These are phyloP conservation scores for Pterostichus niger DNA, from an alignment of 2,888 invertebrate genomes.

Conservation along the genomic window DNA sequence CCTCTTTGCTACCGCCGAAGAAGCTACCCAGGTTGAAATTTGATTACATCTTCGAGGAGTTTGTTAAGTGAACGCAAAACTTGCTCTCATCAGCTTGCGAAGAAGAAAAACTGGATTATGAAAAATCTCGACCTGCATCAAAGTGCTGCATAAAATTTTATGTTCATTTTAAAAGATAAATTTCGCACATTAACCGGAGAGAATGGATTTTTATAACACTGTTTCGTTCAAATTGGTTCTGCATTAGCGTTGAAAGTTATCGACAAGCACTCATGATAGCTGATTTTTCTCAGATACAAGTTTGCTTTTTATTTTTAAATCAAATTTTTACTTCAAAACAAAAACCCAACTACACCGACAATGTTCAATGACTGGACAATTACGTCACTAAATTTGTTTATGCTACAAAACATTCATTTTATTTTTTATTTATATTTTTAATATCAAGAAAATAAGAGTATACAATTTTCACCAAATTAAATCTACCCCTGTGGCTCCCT, in stretches of 20 bases:
- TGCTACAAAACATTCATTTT: too few species aligned
- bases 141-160: conserved; percentile 36
- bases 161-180: conserved; percentile 35
- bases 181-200: conserved; percentile 28
- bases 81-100: conserved; percentile 12
- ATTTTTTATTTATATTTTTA: too few species aligned
- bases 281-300: background rate
- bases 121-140: conserved; percentile 31
- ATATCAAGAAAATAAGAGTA: too few species aligned
- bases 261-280: background rate
- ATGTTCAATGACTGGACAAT: too few species aligned
- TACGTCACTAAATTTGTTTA: too few species aligned
- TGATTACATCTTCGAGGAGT: conserved; percentile 34
- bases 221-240: conserved; percentile 9
- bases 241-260: conserved; percentile 10
- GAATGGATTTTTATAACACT: conserved; percentile 38
- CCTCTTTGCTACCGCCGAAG: background rate
- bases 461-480: too few species aligned
- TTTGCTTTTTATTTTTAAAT: background rate
- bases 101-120: conserved; percentile 42
- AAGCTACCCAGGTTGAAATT: conserved; percentile 26
- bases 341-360: too few species aligned
- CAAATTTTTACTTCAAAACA: too few species aligned
- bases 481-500: too few species aligned
- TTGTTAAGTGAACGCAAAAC: conserved; percentile 26